Conservation (phyloP, 2,888 invertebrate genomes). For the Augiades crinisus region DNA sequence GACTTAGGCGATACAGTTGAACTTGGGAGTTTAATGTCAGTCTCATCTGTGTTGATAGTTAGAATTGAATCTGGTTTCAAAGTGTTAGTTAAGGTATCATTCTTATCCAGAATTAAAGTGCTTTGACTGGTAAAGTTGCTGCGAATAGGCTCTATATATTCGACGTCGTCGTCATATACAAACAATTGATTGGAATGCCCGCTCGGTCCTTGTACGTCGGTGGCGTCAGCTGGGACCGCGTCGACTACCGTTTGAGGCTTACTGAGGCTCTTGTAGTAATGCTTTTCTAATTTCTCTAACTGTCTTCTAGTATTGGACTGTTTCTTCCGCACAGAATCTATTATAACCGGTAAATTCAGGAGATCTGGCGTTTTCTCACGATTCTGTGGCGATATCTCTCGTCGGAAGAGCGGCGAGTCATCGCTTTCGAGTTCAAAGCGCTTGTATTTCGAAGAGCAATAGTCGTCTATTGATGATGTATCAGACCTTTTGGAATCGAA, state of each 20-base stretch:
- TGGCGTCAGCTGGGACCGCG: constrained; percentile 72
- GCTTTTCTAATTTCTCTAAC: constrained; percentile 72
- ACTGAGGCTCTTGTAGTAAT: constrained; percentile 69
- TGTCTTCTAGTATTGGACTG: constrained; percentile 70
- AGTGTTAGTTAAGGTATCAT: constrained; percentile 42
- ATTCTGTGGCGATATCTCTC: constrained; percentile 45
- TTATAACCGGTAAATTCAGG: constrained; percentile 69
- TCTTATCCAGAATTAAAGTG: constrained; percentile 71
- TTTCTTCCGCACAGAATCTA: constrained; percentile 71
- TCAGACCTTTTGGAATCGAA: constrained; percentile 76
- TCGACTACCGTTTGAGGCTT: constrained; percentile 66
- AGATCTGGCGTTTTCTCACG: constrained; percentile 70
- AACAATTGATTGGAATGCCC: constrained; percentile 63
- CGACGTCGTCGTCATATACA: constrained; percentile 69
- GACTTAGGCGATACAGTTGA: constrained; percentile 72
- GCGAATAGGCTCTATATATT: constrained; percentile 76
- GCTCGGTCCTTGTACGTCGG: constrained; percentile 64
- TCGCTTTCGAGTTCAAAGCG: constrained; percentile 76
- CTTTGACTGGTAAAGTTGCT: constrained; percentile 76
- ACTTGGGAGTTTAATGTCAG: constrained; percentile 70
- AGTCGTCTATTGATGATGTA: constrained; percentile 74
- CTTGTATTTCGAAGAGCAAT: constrained; percentile 76
- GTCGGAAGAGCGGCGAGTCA: constrained; percentile 70
- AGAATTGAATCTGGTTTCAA: constrained; percentile 62
- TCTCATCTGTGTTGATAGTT: constrained; percentile 71